These are phyloP conservation scores for Proteles cristata DNA, from an alignment of 2,113 vertebrate species.

Conservation along the genomic window DNA sequence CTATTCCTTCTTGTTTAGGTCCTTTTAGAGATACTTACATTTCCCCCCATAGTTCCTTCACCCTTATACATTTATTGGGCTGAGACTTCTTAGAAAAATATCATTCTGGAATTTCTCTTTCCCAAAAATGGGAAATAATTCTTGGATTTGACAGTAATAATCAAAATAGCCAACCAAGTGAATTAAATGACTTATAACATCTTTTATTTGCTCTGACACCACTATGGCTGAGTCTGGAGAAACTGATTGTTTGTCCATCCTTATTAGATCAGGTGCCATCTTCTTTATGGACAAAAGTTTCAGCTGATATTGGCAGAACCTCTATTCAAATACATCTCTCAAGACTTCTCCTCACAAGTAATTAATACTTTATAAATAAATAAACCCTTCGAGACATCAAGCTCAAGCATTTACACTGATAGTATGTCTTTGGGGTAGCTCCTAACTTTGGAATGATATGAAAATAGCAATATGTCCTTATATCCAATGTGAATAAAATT, in stretches of 20 bases:
- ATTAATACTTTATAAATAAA: not conserved
- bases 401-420: not conserved
- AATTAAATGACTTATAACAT: not conserved
- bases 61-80: not conserved
- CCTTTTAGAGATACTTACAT: not conserved
- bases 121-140: not conserved
- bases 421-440: not conserved
- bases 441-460: not conserved
- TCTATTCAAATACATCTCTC: not conserved
- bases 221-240: not conserved
- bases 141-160: not conserved
- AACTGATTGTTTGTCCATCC: not conserved
- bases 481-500: not conserved
- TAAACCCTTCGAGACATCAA: not conserved
- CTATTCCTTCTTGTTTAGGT: not conserved
- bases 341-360: not conserved
- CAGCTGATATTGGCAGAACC: not conserved
- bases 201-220: not conserved
- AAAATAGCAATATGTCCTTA: not conserved
- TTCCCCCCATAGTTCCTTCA: not conserved
- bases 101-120: not conserved
- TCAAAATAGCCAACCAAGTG: not conserved
- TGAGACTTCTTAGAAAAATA: not conserved
- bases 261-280: not conserved
- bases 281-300: not conserved